phyloP scores from a whole-genome alignment of 2,797 vertebrate genomes.

The Cetoscarus ocellatus region DNA sequence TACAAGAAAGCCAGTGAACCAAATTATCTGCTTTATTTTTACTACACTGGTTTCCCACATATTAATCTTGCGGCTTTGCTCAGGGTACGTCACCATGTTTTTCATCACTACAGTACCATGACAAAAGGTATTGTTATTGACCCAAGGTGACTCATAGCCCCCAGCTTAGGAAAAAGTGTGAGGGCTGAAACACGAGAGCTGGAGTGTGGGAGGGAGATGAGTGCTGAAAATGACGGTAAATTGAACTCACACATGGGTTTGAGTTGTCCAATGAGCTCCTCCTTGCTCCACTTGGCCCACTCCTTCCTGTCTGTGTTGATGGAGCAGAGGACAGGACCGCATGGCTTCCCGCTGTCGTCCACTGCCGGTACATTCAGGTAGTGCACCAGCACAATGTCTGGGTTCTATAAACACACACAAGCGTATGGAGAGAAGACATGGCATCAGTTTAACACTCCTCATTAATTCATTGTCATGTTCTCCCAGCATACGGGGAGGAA shows the following conservation, averaged over 20 bases:
- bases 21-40: slow-evolving; percentile 43
- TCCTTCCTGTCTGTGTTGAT: slow-evolving; percentile 99
- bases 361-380: slow-evolving; percentile 98
- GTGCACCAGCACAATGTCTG: slow-evolving; percentile 98
- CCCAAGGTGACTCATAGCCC: slow-evolving; percentile 46
- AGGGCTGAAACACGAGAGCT: slow-evolving; percentile 42
- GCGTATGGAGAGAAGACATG: slow-evolving; percentile 24
- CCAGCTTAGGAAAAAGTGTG: slow-evolving; percentile 29
- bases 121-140: slow-evolving; percentile 38
- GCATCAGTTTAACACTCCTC: slow-evolving; percentile 37
- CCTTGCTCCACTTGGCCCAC: slow-evolving; percentile 99
- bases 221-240: slow-evolving; percentile 19
- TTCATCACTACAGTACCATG: slow-evolving; percentile 26
- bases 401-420: slow-evolving; percentile 86
- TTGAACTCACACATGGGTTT: slow-evolving; percentile 97
- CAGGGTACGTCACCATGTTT: slow-evolving; percentile 28
- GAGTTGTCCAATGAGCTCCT: slow-evolving; percentile 97
- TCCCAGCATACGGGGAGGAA: slow-evolving; percentile 8
- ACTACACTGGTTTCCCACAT: slow-evolving; percentile 33
- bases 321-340: slow-evolving; percentile 95
- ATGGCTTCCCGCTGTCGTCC: slow-evolving; percentile 97
- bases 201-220: slow-evolving; percentile 25
- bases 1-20: slow-evolving; percentile 41
- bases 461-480: slow-evolving; percentile 38
- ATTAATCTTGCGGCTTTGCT: slow-evolving; percentile 36